Percentiles rank a stretch among this genome's conserved stretches.
Evolutionary conservation across 2,797 vertebrate genomes (phyloP).

Genomic region (Galaxias olidus): DNA sequence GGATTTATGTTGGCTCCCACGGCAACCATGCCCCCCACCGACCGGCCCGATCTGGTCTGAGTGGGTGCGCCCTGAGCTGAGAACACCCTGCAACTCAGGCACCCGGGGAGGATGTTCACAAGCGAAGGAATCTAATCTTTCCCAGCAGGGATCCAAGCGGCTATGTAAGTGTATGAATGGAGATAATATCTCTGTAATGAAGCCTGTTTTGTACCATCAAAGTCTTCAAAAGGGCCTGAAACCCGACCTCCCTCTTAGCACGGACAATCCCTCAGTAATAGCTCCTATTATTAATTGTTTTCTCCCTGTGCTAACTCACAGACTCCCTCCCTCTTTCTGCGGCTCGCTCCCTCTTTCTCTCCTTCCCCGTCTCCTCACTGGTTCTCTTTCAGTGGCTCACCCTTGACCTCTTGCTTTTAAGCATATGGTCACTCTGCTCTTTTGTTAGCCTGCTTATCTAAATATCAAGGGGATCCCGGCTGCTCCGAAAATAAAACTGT

Average conservation of each 20-base stretch:
- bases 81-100: slow-evolving; percentile 65
- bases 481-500: slow-evolving; percentile 26
- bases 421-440: slow-evolving; percentile 27
- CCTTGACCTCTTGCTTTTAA: slow-evolving; percentile 42
- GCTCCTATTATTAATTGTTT: slow-evolving; percentile 86
- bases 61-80: slow-evolving; percentile 64
- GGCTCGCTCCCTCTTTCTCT: slow-evolving; percentile 20
- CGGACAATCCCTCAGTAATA: slow-evolving; percentile 78
- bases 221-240: slow-evolving; percentile 83
- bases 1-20: slow-evolving; percentile 16
- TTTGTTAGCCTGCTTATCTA: slow-evolving; percentile 24
- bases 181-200: slow-evolving; percentile 90
- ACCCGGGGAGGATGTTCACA: slow-evolving; percentile 76
- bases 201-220: slow-evolving; percentile 85
- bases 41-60: slow-evolving; percentile 17
- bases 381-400: slow-evolving; percentile 43
- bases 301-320: slow-evolving; percentile 66
- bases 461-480: slow-evolving; percentile 15
- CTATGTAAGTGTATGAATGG: slow-evolving; percentile 85
- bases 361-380: slow-evolving; percentile 10
- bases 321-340: slow-evolving; percentile 34
- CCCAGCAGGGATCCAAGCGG: slow-evolving; percentile 79
- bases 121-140: slow-evolving; percentile 83
- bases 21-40: slow-evolving; percentile 7
- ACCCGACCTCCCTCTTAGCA: slow-evolving; percentile 77